Conservation (phyloP, 2,113 vertebrate species). For the Pachypanchax playfairii region DNA sequence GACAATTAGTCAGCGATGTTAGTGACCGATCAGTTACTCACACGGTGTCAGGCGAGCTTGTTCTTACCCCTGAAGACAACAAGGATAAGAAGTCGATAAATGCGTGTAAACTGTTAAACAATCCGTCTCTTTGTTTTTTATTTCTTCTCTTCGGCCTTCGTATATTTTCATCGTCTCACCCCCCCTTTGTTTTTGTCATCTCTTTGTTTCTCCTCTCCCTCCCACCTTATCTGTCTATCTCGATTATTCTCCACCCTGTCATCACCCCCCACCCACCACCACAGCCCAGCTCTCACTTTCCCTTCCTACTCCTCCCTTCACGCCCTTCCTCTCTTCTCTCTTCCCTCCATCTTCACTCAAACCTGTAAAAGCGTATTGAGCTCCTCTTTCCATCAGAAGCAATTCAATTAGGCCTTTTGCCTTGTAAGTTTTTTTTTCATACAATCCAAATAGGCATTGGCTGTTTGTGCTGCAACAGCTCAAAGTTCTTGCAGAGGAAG, state of each 20-base stretch:
- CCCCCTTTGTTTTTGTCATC: conserved; percentile 48
- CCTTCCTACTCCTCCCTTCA: conserved; percentile 32
- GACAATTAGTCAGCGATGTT: conserved; percentile 56
- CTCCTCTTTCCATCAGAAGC: conserved; percentile 63
- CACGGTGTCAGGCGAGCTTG: conserved; percentile 6
- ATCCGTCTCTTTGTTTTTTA: neutral
- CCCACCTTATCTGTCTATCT: conserved; percentile 71
- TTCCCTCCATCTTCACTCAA: conserved; percentile 58
- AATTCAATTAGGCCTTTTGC: conserved; percentile 71
- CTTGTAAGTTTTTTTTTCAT: conserved; percentile 56
- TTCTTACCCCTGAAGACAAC: conserved; percentile 30
- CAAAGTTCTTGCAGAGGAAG: conserved; percentile 37
- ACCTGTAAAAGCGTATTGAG: conserved; percentile 68
- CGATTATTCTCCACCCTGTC: conserved; percentile 64
- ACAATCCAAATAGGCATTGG: conserved; percentile 59
- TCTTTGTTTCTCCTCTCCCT: conserved; percentile 58
- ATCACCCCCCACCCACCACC: conserved; percentile 24
- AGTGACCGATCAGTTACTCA: conserved; percentile 40
- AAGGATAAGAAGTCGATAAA: conserved; percentile 32
- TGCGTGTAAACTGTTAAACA: conserved; percentile 39
- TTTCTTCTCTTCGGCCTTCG: conserved; percentile 13
- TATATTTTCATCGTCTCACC: conserved; percentile 35
- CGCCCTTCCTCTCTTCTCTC: conserved; percentile 57
- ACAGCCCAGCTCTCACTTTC: conserved; percentile 41
- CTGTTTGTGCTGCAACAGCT: conserved; percentile 41